Percentiles rank a stretch among this genome's conserved stretches.
Evolutionary conservation across 2,113 vertebrate species (phyloP).

Genomic region (Scartelaos histophorus): DNA sequence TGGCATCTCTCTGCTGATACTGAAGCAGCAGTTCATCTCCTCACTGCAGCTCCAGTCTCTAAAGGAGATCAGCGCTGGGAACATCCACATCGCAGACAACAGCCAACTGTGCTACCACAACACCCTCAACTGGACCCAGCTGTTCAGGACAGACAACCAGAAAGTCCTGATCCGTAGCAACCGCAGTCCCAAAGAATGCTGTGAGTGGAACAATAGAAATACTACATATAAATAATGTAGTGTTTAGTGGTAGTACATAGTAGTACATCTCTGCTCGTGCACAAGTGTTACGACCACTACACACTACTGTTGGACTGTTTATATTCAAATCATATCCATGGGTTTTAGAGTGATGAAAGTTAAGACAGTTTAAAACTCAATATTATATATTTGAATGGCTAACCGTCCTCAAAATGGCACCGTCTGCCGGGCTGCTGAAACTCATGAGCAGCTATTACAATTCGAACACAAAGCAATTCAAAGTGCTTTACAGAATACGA

Average conservation of each 20-base stretch:
- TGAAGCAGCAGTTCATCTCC: slow-evolving; percentile 93
- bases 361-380: too few relatives aligned
- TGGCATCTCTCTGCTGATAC: slow-evolving; percentile 94
- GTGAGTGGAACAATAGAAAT: slow-evolving; percentile 78
- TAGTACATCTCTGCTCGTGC: background rate
- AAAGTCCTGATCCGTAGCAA: slow-evolving; percentile 91
- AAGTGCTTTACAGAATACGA: too few relatives aligned
- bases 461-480: too few relatives aligned
- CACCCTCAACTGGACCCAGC: slow-evolving; percentile 94
- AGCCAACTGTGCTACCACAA: slow-evolving; percentile 94
- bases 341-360: too few relatives aligned
- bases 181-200: slow-evolving; percentile 87
- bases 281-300: too few relatives aligned
- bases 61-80: slow-evolving; percentile 95
- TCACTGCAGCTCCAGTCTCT: slow-evolving; percentile 94
- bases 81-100: slow-evolving; percentile 96
- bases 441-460: too few relatives aligned
- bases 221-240: too few relatives aligned
- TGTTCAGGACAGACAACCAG: slow-evolving; percentile 88
- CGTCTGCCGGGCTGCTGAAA: too few relatives aligned
- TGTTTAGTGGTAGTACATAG: background rate
- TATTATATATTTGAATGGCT: too few relatives aligned
- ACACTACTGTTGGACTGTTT: too few relatives aligned
- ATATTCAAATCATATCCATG: too few relatives aligned
- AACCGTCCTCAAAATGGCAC: too few relatives aligned